Evolutionary conservation across 2,797 vertebrate genomes (phyloP).

Genomic region (Lepilemur septentrionalis): DNA sequence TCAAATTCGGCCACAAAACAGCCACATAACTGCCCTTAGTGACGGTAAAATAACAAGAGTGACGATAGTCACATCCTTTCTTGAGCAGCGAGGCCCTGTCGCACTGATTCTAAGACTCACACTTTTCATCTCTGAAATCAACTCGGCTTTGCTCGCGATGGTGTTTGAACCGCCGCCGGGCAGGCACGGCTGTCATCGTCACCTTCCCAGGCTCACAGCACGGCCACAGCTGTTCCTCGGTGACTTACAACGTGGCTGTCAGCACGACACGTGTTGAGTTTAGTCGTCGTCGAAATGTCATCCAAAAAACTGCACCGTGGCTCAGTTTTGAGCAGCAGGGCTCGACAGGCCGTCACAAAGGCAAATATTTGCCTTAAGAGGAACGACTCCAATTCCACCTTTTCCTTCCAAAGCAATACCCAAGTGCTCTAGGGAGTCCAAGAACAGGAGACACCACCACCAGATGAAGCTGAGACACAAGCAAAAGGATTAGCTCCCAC

Average conservation of each 20-base stretch:
- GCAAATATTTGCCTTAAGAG: neutral
- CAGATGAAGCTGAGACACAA: accelerated
- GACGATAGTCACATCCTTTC: accelerated
- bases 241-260: accelerated
- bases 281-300: neutral
- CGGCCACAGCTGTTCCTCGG: neutral
- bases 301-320: accelerated
- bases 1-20: neutral
- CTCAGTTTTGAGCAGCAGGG: neutral
- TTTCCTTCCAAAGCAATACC: neutral
- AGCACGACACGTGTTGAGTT: no score
- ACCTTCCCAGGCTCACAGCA: accelerated
- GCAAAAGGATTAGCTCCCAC: neutral
- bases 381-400: neutral
- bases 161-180: accelerated
- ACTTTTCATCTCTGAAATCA: neutral
- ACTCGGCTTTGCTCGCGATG: accelerated
- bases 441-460: neutral
- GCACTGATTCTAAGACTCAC: no score
- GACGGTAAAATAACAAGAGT: neutral
- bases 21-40: neutral
- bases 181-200: accelerated
- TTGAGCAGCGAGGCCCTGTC: neutral
- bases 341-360: neutral
- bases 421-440: neutral